Base-by-base conservation (phyloP, 1,140 invertebrate genomes). In the Musca domestica region DNA sequence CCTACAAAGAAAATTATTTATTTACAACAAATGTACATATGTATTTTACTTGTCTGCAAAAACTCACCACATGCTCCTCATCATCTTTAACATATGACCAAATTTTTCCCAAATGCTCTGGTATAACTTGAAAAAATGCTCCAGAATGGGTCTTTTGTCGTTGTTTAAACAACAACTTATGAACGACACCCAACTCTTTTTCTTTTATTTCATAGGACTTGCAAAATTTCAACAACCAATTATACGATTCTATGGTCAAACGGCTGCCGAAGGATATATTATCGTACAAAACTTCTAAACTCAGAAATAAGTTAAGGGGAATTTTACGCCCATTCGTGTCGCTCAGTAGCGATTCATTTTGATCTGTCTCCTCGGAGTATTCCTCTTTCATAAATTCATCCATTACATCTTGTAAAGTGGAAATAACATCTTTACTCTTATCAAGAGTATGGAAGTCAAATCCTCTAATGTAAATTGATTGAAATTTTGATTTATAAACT, bases 391-490 rank as follows among this genome's bases (percentile, higher is more conserved):
- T 81, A 23, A 72, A 78, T 34, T 72, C 65, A 1, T 75, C 73
- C 1, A 81, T 54, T 1, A 75, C 64, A 67, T 73, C 68, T 22
- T 81, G 79, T 9, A 81, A 6, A 1, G 76, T 63, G 41, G 69
- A 71, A 6, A 65, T 68, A 0, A 64, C 69, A 66, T 74, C 70
- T 22, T 77, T 77, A 67, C 23, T 67, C 14, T 63, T 69, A 64
- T 64, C 74, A 0, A 76, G 27, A 2, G 52, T 25, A 46, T 76
- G 66, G 67, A 80, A 72, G 61, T 80, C 78, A 63, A 85, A 80
- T 51, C 71, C 69, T 70, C 77, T 77, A 3, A 88, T 74, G 63
- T 74, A 70, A 74, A 85, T 87, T 3, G 73, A 73, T 2, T 75
- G 68, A 2, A 88, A 79, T 64, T 84, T 83, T 7, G 77, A 78